Conservation (phyloP, 2,113 vertebrate genomes). For the Lota lota region DNA sequence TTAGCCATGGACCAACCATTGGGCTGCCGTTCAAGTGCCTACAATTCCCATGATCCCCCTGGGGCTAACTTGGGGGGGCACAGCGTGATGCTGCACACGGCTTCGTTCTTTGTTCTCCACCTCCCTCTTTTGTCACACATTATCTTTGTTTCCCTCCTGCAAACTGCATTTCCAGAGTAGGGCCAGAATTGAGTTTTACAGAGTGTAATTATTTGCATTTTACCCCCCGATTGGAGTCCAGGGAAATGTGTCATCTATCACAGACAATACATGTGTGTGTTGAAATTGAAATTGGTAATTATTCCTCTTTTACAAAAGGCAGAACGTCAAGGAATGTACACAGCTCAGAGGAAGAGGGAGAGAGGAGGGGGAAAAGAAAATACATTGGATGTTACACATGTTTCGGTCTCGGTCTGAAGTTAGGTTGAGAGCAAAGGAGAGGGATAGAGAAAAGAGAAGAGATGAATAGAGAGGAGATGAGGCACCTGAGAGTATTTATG, state of each 20-base stretch:
- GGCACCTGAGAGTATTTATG: background rate
- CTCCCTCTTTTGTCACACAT: background rate
- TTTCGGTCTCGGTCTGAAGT: too few species aligned
- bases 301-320: background rate
- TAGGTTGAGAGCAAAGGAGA: background rate
- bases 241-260: slow-evolving; percentile 6
- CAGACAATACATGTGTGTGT: slow-evolving; percentile 13
- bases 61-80: slow-evolving; percentile 1
- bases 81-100: background rate
- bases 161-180: slow-evolving; percentile 28
- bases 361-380: background rate
- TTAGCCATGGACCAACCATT: slow-evolving; percentile 37
- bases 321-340: background rate
- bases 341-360: background rate
- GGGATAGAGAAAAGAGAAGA: background rate
- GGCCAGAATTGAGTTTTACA: background rate
- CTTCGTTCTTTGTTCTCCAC: background rate
- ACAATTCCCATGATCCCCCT: slow-evolving; percentile 37
- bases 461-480: background rate
- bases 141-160: slow-evolving; percentile 7
- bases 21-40: slow-evolving; percentile 36
- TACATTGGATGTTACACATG: background rate
- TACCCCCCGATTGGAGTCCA: too few species aligned
- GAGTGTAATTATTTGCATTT: too few species aligned
- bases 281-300: slow-evolving; percentile 23